These are phyloP conservation scores for Lemur catta DNA, from an alignment of 2,797 vertebrate species.

Conservation along the genomic window DNA sequence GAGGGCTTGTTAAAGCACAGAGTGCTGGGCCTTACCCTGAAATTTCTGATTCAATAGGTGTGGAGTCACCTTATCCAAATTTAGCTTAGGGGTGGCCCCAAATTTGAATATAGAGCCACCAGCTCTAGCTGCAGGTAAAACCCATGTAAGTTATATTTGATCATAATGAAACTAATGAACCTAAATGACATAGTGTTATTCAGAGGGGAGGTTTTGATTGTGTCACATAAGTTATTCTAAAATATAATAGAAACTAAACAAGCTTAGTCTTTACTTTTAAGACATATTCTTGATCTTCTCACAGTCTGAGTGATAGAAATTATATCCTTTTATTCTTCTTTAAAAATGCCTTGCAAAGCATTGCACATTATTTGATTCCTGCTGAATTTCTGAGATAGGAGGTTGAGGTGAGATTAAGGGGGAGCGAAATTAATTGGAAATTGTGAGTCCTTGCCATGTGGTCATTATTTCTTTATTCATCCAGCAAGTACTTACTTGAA, in stretches of 20 bases:
- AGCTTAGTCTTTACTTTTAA: constrained; percentile 13
- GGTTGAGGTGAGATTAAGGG: not conserved
- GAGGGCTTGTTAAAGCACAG: not conserved
- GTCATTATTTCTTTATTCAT: constrained; percentile 37
- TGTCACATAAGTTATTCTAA: not conserved
- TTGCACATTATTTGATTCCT: constrained; percentile 44
- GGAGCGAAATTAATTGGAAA: not conserved
- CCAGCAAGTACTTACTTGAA: constrained; percentile 12
- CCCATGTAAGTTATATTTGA: not conserved
- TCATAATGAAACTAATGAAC: not conserved
- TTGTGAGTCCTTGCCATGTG: not conserved
- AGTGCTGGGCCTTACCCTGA: not conserved
- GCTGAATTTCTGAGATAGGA: not conserved
- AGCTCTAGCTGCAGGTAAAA: constrained; percentile 10
- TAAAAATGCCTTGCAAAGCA: constrained; percentile 30
- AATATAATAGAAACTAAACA: not conserved
- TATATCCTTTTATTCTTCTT: not conserved
- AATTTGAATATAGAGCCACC: not conserved
- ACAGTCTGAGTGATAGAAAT: constrained; percentile 9
- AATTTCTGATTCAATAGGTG: not conserved
- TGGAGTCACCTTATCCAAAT: not conserved
- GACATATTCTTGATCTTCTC: constrained; percentile 40
- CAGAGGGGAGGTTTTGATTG: constrained; percentile 6
- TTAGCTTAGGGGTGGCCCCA: not conserved
- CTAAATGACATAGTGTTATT: not conserved